Percentiles rank a stretch among this genome's conserved stretches.
These are phyloP conservation scores for Enteromius viviparus DNA, from an alignment of 2,797 vertebrate species.

Conservation along the genomic window DNA sequence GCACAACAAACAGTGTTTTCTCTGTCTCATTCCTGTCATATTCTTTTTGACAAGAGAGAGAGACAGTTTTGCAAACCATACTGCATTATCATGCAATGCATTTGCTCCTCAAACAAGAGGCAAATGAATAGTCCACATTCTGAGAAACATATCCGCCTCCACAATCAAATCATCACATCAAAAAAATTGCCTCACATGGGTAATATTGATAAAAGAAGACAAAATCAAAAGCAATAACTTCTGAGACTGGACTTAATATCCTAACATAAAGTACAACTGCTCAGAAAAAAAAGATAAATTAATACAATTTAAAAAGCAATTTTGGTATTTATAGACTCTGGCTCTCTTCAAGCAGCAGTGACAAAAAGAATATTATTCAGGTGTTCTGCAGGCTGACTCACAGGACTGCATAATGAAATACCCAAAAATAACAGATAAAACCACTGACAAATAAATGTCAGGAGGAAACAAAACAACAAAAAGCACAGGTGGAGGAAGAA, in stretches of 20 bases:
- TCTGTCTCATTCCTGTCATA: constrained; percentile 22
- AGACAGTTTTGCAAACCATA: constrained; percentile 3
- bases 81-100: constrained; percentile 3
- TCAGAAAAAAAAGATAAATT: constrained; percentile 23
- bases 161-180: constrained; percentile 26
- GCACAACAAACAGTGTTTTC: constrained; percentile 13
- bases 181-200: constrained; percentile 33
- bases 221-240: constrained; percentile 34
- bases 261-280: constrained; percentile 5
- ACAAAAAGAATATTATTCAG: constrained; percentile 49
- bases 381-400: constrained; percentile 44
- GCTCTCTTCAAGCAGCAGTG: constrained; percentile 46
- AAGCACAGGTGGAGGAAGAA: constrained; percentile 56
- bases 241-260: constrained; percentile 58
- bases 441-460: constrained; percentile 41
- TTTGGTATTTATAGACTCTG: constrained; percentile 63
- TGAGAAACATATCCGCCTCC: constrained; percentile 25
- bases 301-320: not conserved
- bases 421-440: constrained; percentile 57
- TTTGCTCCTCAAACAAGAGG: constrained; percentile 31
- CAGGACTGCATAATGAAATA: constrained; percentile 51
- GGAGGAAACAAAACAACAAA: constrained; percentile 55
- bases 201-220: constrained; percentile 30
- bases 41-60: constrained; percentile 24
- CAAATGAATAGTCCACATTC: constrained; percentile 11